Base-by-base conservation (phyloP, 2,888 invertebrate species). In the Helicoverpa assulta region DNA sequence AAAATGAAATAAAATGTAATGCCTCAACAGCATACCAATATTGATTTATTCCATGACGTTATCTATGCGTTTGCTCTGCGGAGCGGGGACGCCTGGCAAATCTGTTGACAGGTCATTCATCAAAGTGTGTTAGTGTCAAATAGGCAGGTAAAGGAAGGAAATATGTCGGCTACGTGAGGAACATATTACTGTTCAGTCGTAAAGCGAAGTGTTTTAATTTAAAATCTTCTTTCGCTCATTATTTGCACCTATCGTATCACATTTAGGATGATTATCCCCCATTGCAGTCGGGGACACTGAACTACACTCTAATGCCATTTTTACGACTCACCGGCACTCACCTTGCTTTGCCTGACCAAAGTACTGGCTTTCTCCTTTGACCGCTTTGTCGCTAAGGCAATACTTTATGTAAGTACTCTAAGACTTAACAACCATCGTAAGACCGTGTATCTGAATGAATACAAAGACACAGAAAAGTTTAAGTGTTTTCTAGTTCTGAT, bases 231-330 rank as follows among this genome's bases (percentile, higher is more conserved):
- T 26, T 50, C 21, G 59, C 40, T 58, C 61, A 47, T 54, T 10
- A 51, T 43, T 55, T 59, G 33, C 18, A 50, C 64, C 52, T 65
- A 7, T 16, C 12, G 3, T 47, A 62, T 70, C 59, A 66, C 51
- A 77, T 47, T 61, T 47, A n/a, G 54, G 62, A 62, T 67, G 76
- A 73, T 81, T 79, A 81, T 81, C 82, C 65, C 65, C 56, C 21
- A 14, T 59, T 70, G 63, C 65, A 47, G 37, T 50, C 26, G 67
- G 83, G 80, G 81, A 73, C 82, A 76, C 76, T 83, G 83, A 81
- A 78, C 83, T 73, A 67, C 51, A 62, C 63, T 47, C 33, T 68
- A 81, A 81, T 67, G 79, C 81, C 33, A 66, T 78, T 72, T 81
- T 65, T 72, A 72, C 82, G 59, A 71, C 70, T 58, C 61, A 52